Conservation (phyloP, 2,797 vertebrate genomes). For the Balearica regulorum region DNA sequence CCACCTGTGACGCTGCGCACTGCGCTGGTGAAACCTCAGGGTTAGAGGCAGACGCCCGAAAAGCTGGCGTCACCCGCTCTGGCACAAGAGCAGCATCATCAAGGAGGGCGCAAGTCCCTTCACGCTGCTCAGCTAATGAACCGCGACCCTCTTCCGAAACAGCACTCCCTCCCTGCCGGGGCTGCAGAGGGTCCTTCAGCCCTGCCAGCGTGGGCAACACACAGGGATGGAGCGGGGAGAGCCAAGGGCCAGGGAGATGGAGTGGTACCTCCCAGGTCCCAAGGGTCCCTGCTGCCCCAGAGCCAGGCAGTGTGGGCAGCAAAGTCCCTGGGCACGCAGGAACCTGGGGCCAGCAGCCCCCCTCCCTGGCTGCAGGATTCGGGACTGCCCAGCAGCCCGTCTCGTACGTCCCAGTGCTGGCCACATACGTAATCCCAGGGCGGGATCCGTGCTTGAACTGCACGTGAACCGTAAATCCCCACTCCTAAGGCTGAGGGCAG, state of each 20-base stretch:
- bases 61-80: not conserved
- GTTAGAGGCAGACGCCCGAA: not conserved
- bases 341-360: not conserved
- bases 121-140: not conserved
- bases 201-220: fast-evolving
- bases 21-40: fast-evolving
- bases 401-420: not conserved
- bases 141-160: fast-evolving
- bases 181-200: fast-evolving
- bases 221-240: not conserved
- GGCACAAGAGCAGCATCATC: fast-evolving
- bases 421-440: not conserved
- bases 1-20: fast-evolving
- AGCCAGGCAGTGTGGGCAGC: fast-evolving
- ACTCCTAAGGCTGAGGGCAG: constrained; percentile 16
- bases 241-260: not conserved
- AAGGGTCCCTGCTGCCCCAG: not conserved
- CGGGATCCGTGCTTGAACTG: constrained; percentile 42
- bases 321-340: fast-evolving
- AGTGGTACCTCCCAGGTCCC: fast-evolving
- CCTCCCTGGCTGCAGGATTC: not conserved
- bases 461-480: constrained; percentile 49
- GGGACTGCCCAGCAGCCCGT: not conserved
- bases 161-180: not conserved
- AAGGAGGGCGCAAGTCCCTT: not conserved